Conservation (phyloP, 2,888 invertebrate species). For the Julus scandinavius region DNA sequence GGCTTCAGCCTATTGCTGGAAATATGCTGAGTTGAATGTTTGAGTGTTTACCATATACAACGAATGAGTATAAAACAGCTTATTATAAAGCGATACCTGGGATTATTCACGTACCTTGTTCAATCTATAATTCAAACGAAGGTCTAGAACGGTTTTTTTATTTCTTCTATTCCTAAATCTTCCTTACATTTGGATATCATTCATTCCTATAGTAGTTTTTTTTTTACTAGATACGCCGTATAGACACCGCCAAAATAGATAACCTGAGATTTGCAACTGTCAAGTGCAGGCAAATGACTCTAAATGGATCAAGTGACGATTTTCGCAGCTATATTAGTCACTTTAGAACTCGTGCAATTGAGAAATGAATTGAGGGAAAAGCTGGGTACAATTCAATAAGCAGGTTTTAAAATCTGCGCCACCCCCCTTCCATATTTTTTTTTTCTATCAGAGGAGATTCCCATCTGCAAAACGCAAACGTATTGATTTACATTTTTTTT, state of each 20-base stretch:
- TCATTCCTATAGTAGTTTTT: background rate
- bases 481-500: background rate
- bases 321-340: constrained; percentile 19
- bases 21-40: too few species aligned
- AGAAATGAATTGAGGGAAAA: constrained; percentile 34
- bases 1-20: too few species aligned
- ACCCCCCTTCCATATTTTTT: background rate
- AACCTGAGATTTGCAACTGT: constrained; percentile 47
- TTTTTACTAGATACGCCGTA: background rate
- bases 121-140: background rate
- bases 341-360: constrained; percentile 1
- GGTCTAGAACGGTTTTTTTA: background rate
- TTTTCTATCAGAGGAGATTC: background rate
- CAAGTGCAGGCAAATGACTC: constrained; percentile 22
- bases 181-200: background rate
- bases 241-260: background rate
- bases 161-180: background rate
- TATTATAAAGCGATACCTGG: too few species aligned
- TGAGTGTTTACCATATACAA: too few species aligned
- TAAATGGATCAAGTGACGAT: constrained; percentile 44
- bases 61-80: too few species aligned
- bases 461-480: background rate
- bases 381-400: constrained; percentile 15
- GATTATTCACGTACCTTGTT: too few species aligned
- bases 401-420: background rate